A percentile compares a stretch with the other conserved stretches of the same genome.
Conservation (phyloP, 2,888 invertebrate genomes). For the Rhaphigaster nebulosa region DNA sequence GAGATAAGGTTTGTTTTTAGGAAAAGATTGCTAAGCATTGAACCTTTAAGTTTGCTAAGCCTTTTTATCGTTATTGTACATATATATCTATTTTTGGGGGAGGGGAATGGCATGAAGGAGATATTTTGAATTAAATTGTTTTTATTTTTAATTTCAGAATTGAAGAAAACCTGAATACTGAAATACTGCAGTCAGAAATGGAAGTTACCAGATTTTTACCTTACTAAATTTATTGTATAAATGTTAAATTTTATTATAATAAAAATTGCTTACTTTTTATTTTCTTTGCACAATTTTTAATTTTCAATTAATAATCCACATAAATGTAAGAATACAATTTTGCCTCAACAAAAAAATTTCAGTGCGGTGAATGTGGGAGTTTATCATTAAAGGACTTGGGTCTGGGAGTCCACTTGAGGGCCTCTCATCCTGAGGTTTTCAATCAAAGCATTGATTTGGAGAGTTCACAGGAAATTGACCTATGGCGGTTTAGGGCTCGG, state of each 20-base stretch:
- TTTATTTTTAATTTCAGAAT: background rate
- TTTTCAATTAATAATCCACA: background rate
- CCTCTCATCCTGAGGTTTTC: too few species aligned
- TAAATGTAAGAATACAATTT: background rate
- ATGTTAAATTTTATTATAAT: slow-evolving; percentile 31
- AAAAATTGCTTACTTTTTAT: slow-evolving; percentile 19
- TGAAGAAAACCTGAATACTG: background rate
- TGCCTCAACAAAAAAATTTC: background rate
- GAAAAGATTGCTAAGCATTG: background rate
- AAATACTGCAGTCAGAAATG: slow-evolving; percentile 30
- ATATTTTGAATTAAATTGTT: background rate
- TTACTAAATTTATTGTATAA: slow-evolving; percentile 25
- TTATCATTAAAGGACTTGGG: too few species aligned
- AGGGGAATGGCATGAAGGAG: background rate
- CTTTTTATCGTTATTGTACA: background rate
- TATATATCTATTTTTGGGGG: background rate
- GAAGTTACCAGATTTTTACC: slow-evolving; percentile 44
- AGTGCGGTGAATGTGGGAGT: too few species aligned
- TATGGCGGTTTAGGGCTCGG: too few species aligned
- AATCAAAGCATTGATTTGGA: too few species aligned
- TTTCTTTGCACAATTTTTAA: background rate
- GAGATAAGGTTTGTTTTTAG: background rate
- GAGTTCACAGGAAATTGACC: too few species aligned
- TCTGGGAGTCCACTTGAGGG: too few species aligned
- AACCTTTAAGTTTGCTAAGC: background rate